Base-by-base conservation (phyloP, 2,888 invertebrate genomes). In the Cantharis rufa region DNA sequence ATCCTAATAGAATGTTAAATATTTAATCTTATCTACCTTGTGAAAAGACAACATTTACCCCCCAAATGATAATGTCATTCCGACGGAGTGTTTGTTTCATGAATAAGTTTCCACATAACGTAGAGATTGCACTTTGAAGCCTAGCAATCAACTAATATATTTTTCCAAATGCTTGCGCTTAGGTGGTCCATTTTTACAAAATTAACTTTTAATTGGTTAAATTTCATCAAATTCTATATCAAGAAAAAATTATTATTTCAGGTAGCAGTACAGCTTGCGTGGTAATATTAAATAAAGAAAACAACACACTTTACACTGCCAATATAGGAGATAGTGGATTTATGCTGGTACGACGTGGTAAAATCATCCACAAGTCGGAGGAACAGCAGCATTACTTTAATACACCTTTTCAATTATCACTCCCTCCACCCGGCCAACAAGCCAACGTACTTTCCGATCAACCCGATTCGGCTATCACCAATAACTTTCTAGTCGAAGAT, bases 311-410 rank as follows among this genome's bases (percentile, higher is more conserved):
- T 86, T 96, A 98, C 85, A 96, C 98, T 13, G 98, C 98, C 71
- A 99, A 99, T 89, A 96, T 99, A 82, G 99, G 99, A n/a, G 99
- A 99, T 90, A 98, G 98, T 86, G 99, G 99, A 13, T 98, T 97
- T 89, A 94, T 98, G 90, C 94, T 99, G 72, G 95, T 97, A 74
- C 91, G 98, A 18, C 92, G 92, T 71, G 97, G 97, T 16, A 92
- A 93, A 83, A 93, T 99, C 16, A 94, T 99, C 24, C 96, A 97
- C 87, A 93, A 96, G 79, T 98, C 98, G 4, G 95, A 96, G 84
- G 99, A 99, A 87, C 99, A 99, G 86, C 98, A 98, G 85, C 99
- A 99, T 89, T 98, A 98, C 89, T 99, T 99, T 89, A 99, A 99
- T 90, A 98, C 99, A 62, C 99, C 99, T 3, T 99, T 97, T 91